These are phyloP conservation scores for Halocynthia roretzi DNA, from an alignment of 23 tunicate genomes.

Conservation along the genomic window DNA sequence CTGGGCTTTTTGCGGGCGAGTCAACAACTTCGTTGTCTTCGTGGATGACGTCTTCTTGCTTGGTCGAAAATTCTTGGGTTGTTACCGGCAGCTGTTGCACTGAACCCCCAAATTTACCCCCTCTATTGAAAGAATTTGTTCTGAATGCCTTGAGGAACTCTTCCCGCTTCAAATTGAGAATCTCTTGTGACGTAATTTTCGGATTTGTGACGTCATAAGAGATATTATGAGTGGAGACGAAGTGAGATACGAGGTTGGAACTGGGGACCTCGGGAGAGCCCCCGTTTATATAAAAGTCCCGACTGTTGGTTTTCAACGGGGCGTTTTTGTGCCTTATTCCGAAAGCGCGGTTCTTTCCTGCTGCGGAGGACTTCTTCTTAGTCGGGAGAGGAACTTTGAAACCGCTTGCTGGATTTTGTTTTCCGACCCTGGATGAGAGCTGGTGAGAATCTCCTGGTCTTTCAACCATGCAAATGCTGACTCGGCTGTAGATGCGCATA, in stretches of 20 bases:
- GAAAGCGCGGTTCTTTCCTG: constrained; percentile 60
- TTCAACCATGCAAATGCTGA: constrained; percentile 84
- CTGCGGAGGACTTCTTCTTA: constrained; percentile 37
- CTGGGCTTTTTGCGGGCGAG: not conserved
- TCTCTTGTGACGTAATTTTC: constrained; percentile 18
- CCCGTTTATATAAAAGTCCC: constrained; percentile 1
- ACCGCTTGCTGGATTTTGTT: constrained; percentile 2
- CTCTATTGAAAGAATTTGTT: not conserved
- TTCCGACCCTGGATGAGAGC: constrained; percentile 2
- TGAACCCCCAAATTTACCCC: constrained; percentile 11
- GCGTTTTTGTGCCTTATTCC: constrained; percentile 30
- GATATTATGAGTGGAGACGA: constrained; percentile 23
- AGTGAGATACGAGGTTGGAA: constrained; percentile 26
- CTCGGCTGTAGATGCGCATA: constrained; percentile 27
- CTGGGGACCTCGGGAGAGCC: constrained; percentile 11
- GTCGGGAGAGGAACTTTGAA: constrained; percentile 7
- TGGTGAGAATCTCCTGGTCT: constrained; percentile 15
- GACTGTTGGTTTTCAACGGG: not conserved
- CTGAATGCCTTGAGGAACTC: constrained; percentile 18
- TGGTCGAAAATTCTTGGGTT: constrained; percentile 5
- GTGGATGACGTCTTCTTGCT: constrained; percentile 10
- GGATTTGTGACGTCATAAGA: constrained; percentile 21
- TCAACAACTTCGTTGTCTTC: constrained; percentile 11
- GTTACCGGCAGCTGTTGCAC: constrained; percentile 21
- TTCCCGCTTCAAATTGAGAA: constrained; percentile 18